Base-by-base conservation (phyloP, 2,888 invertebrate species). In the Eudemis profundana region DNA sequence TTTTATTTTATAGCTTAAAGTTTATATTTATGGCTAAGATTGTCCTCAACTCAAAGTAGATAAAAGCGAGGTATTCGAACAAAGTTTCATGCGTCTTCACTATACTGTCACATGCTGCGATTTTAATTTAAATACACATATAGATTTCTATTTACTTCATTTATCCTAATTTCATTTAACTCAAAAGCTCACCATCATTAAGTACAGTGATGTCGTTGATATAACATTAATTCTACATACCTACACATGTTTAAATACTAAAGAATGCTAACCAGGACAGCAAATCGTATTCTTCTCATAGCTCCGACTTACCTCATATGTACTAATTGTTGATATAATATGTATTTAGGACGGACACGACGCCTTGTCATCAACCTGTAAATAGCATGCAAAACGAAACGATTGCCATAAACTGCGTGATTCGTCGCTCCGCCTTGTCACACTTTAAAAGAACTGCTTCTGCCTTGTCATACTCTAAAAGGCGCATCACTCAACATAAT, bases 301-400 rank as follows among this genome's bases (percentile, higher is more conserved):
- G n/a, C 42, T 44, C 44, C 42, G 7, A 5, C 42, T 54, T 54
- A 40, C 19, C 17, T 59, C 33, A 33, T 46, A 44, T 21, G 14
- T 36, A 21, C 47, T 56, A 44, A 54, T 54, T 42, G 54, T 42
- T 42, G n/a, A 54, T 56, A 56, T 56, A 19, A 7, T 7, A 59
- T 47, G 47, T 47, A 47, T 59, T 47, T 59, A 56, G 56, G 44
- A 53, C 36, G 27, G 53, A 49, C 50, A 53, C 46, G 23, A 33
- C 21, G 50, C 57, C 36, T 69, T 64, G 59, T 29, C 40, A 72
- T 68, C 80, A 79, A 53, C 78, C 79, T 83, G 80, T 82, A 78
- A 59, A 78, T 72, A 74, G 74, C 78, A 85, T 84, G 82, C 83
- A 84, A 85, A 85, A 81, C 78, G 73, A 78, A 77, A 75, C 75